phyloP scores from a whole-genome alignment of 2,888 invertebrate genomes.

The Exephanes ischioxanthus region DNA sequence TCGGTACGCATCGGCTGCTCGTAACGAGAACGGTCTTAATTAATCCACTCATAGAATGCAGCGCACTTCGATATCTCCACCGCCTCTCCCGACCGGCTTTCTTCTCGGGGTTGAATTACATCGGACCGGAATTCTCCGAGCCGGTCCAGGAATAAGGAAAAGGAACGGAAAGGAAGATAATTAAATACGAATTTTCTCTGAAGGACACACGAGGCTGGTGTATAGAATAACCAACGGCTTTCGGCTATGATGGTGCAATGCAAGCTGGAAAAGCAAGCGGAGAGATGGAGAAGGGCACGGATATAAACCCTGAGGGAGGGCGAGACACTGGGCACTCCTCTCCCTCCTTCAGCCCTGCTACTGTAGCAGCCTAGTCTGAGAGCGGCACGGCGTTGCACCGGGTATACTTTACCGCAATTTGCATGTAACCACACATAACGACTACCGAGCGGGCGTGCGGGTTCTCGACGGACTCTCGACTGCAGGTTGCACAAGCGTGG shows the following conservation, averaged over 20 bases:
- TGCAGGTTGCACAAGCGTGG: conserved; percentile 50
- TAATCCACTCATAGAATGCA: conserved; percentile 24
- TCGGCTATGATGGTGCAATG: conserved; percentile 46
- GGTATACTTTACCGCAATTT: conserved; percentile 76
- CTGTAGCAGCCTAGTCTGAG: neutral
- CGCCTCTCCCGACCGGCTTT: neutral
- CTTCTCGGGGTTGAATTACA: neutral
- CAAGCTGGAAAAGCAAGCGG: conserved; percentile 43
- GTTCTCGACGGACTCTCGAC: conserved; percentile 56
- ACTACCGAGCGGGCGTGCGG: conserved; percentile 61
- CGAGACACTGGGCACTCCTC: conserved; percentile 45
- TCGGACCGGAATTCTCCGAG: neutral
- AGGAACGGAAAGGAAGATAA: conserved; percentile 28
- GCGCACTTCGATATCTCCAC: neutral
- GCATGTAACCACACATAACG: conserved; percentile 73
- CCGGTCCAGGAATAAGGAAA: neutral
- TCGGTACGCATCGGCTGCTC: neutral
- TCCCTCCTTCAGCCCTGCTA: conserved; percentile 16
- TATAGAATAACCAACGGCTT: conserved; percentile 44
- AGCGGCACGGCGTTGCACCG: conserved; percentile 51
- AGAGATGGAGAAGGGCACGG: conserved; percentile 36
- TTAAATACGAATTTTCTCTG: conserved; percentile 56
- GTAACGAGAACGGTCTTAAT: conserved; percentile 16
- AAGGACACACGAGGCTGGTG: conserved; percentile 24
- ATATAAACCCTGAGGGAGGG: conserved; percentile 54